Evolutionary conservation across 2,888 invertebrate genomes (phyloP).

Genomic region (Rhodophaea formosa): DNA sequence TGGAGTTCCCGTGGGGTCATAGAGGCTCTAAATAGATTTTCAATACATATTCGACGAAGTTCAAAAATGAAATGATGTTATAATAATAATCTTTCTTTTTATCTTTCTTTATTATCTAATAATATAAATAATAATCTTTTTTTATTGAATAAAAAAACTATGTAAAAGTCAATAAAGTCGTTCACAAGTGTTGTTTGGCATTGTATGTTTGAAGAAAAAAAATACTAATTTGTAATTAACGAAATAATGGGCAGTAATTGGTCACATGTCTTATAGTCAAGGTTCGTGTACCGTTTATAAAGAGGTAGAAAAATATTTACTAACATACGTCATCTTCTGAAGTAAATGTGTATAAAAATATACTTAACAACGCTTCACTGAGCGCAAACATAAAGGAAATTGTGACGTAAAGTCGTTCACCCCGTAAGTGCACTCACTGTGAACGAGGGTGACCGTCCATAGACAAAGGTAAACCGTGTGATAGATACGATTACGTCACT

Average conservation of each 20-base stretch:
- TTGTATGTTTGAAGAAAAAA: too few species aligned
- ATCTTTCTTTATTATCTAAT: too few species aligned
- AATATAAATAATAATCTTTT: too few species aligned
- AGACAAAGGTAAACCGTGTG: slow-evolving; percentile 10
- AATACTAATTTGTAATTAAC: too few species aligned
- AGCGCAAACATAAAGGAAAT: background rate
- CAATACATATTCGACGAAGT: background rate
- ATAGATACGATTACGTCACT: slow-evolving; percentile 3
- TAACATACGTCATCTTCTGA: too few species aligned
- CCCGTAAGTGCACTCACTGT: slow-evolving; percentile 32
- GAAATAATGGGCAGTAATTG: too few species aligned
- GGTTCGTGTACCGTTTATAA: too few species aligned
- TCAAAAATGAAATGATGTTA: background rate
- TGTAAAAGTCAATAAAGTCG: too few species aligned
- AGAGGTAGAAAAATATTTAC: too few species aligned
- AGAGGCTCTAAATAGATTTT: background rate
- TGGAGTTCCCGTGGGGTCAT: background rate
- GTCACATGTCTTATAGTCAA: too few species aligned
- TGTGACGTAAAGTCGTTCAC: slow-evolving; percentile 34
- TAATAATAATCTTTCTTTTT: background rate
- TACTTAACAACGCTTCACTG: background rate
- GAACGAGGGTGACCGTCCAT: slow-evolving; percentile 23
- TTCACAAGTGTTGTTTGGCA: too few species aligned
- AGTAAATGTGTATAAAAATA: background rate
- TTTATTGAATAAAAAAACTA: too few species aligned